Percentiles rank a stretch among this genome's conserved stretches.
These are phyloP conservation scores for Delphinapterus leucas DNA, from an alignment of 2,113 vertebrate species.

Conservation along the genomic window DNA sequence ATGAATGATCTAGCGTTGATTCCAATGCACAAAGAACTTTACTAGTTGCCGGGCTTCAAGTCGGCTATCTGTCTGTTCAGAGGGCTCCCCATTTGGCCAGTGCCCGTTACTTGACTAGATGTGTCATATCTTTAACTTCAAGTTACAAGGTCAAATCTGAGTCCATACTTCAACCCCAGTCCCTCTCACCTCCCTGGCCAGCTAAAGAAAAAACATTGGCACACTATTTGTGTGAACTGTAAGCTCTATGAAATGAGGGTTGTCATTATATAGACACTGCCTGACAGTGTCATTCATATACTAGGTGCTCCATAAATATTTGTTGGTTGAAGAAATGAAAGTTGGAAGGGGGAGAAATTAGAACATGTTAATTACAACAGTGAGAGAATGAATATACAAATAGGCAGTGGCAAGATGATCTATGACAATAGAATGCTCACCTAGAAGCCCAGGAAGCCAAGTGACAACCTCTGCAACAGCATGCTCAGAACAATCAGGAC, in stretches of 20 bases:
- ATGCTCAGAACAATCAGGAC: background rate
- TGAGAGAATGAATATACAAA: background rate
- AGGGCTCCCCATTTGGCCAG: background rate
- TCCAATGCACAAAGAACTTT: background rate
- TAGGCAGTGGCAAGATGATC: background rate
- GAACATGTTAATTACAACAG: background rate
- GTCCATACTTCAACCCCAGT: background rate
- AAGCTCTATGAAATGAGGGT: background rate
- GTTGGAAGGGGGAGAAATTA: background rate
- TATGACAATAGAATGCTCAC: background rate
- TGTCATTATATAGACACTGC: background rate
- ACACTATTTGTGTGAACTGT: background rate
- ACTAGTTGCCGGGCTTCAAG: background rate
- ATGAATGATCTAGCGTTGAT: background rate
- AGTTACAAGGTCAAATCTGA: background rate
- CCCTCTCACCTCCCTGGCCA: background rate
- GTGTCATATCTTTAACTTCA: background rate
- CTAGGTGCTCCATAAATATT: background rate
- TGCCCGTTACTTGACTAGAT: background rate
- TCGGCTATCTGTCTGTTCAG: accelerated
- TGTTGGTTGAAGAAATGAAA: background rate
- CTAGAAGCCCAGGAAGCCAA: background rate
- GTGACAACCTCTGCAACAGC: accelerated
- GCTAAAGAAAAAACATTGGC: background rate
- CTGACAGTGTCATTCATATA: background rate